These are phyloP conservation scores for Globia sparganii DNA, from an alignment of 2,888 invertebrate genomes.

Conservation along the genomic window DNA sequence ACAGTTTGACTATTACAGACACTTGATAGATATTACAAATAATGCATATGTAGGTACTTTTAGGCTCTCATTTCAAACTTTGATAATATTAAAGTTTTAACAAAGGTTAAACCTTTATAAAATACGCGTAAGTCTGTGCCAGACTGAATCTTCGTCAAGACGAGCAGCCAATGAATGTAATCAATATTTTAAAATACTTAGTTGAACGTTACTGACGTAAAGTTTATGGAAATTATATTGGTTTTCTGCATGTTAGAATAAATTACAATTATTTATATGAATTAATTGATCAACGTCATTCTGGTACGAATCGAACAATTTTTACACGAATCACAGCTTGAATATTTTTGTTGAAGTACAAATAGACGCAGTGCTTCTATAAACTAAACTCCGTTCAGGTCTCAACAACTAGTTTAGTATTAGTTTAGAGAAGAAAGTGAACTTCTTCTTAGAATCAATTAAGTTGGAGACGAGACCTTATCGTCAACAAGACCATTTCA, in stretches of 20 bases:
- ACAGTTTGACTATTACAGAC: not conserved
- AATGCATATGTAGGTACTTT: not conserved
- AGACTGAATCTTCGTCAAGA: not conserved
- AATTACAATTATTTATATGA: constrained; percentile 7
- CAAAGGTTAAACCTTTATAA: not conserved
- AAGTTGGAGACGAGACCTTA: not conserved
- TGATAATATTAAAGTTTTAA: not conserved
- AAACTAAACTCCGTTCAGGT: not conserved
- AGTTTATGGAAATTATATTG: constrained; percentile 15
- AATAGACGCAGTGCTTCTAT: not conserved
- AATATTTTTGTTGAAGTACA: not conserved
- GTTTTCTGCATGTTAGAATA: constrained; percentile 9
- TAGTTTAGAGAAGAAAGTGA: not conserved
- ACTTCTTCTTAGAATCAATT: constrained; percentile 36
- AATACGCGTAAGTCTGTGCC: too few species aligned
- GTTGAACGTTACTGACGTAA: not conserved
- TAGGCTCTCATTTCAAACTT: not conserved
- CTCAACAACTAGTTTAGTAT: not conserved
- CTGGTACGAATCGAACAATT: not conserved
- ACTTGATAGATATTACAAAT: not conserved
- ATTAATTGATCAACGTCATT: constrained; percentile 4
- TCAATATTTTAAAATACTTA: not conserved
- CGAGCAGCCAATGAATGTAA: not conserved
- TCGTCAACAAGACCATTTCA: constrained; percentile 15
- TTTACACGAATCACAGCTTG: not conserved